Conservation (phyloP, 2,797 vertebrate genomes). For the Poecilia wingei region DNA sequence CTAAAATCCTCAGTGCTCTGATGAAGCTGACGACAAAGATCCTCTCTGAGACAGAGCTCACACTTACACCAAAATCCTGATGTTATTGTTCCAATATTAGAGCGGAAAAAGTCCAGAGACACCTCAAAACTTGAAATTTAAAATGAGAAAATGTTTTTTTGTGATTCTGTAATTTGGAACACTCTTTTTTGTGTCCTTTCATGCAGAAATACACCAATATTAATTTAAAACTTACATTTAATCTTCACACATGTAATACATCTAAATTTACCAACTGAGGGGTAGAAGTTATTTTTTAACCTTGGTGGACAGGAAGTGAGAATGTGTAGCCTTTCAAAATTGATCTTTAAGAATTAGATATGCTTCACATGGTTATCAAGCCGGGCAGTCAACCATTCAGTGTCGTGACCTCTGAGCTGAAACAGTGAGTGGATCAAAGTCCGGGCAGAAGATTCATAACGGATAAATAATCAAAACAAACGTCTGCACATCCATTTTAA, state of each 20-base stretch:
- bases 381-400: slow-evolving; percentile 31
- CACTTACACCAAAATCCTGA: not conserved
- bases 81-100: not conserved
- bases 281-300: slow-evolving; percentile 14
- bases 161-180: not conserved
- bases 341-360: slow-evolving; percentile 41
- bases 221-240: not conserved
- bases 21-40: not conserved
- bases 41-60: not conserved
- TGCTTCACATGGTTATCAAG: slow-evolving; percentile 29
- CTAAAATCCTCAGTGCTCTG: not conserved
- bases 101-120: not conserved
- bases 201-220: not conserved
- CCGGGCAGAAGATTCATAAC: not conserved
- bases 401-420: slow-evolving; percentile 23
- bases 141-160: not conserved
- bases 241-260: slow-evolving; percentile 6
- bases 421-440: not conserved
- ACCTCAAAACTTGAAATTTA: not conserved
- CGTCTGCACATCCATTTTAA: too few species aligned
- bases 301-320: slow-evolving; percentile 8
- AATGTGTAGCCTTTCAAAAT: slow-evolving; percentile 50
- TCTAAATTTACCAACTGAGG: slow-evolving; percentile 23
- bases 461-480: not conserved
- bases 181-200: not conserved